Evolutionary conservation across 35 echinoderm and acorn worm genomes (phyloP), one percentile per base, ranked within the genome.

Genomic region (Apostichopus parvimensis): DNA sequence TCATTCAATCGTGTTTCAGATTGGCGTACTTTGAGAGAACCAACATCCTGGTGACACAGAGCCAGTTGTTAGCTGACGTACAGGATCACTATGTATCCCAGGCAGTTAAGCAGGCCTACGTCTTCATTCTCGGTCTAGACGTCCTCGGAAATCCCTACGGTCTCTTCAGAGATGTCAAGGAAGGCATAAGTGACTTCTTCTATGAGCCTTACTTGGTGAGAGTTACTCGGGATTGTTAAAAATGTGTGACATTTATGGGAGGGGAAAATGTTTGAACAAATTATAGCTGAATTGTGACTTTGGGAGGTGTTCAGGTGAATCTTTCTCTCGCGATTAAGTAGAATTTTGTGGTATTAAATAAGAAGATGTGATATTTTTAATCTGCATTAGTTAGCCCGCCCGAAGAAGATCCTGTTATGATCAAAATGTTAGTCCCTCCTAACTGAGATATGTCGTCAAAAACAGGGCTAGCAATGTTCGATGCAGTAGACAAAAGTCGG

Each of bases 111-210:
- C 97, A 99, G 64, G 95, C 97, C 11, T 99, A 99, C 77, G 97
- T 99, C 28, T 95, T 96, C 68, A 91, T 99, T 25, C 93, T 99
- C 12, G 97, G 97, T 0, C 81, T 99, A 53, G 97, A 99, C 87
- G 97, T 99, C n/a, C 92, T 99, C 0, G 97, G 97, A 7, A 99
- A 98, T 70, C 97, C 97, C 20, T 99, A 99, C 79, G 97, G 97
- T 26, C 59, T 99, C 15, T 96, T 94, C 73, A 92, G 93, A 76
- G 97, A 96, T 79, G 93, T 99, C 65, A 96, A 95, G 84, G 97
- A 99, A 77, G 97, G 97, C 18, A 94, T 99, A 81, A 95, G 95
- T 87, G 97, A 99, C 82, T 94, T 99, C 91, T 99, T 99, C 94
- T 99, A 99, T 93, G 97, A 99, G 80, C 97, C 97, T 14, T 99